Evolutionary conservation across 2,888 invertebrate species (phyloP).

Genomic region (Stenichneumon culpator): DNA sequence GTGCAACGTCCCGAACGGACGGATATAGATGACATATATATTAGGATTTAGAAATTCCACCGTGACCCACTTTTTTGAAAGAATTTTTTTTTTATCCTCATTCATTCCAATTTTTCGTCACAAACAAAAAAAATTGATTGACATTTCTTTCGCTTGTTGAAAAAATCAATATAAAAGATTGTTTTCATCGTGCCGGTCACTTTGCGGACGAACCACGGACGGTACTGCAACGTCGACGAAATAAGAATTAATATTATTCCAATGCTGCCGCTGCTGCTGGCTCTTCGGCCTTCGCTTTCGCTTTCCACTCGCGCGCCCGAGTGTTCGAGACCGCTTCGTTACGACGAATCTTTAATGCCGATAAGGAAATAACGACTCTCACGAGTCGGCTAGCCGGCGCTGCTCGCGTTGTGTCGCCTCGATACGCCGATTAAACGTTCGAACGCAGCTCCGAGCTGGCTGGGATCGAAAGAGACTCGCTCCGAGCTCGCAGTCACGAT

Average conservation of each 20-base stretch:
- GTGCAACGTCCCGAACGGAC: neutral
- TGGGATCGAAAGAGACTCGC: neutral
- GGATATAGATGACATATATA: neutral
- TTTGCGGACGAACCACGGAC: neutral
- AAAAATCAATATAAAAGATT: neutral
- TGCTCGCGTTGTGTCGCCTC: slow-evolving; percentile 43
- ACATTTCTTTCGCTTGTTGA: neutral
- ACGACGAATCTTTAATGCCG: slow-evolving; percentile 39
- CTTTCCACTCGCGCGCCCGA: slow-evolving; percentile 12
- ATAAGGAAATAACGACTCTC: slow-evolving; percentile 51
- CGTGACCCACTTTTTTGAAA: neutral
- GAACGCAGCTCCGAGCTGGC: neutral
- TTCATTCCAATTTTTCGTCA: neutral
- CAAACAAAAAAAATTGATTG: neutral
- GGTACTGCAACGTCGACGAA: neutral
- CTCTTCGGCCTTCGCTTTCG: slow-evolving; percentile 26
- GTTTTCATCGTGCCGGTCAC: neutral
- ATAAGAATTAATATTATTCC: slow-evolving; percentile 1
- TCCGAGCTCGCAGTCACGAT: neutral
- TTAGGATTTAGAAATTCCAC: neutral
- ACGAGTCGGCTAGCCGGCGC: slow-evolving; percentile 13
- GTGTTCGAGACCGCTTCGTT: slow-evolving; percentile 12
- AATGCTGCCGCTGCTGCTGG: neutral
- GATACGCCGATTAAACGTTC: slow-evolving; percentile 59
- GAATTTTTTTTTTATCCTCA: neutral